phyloP scores from a whole-genome alignment of 1,140 invertebrate genomes.

The Nebria ingens region DNA sequence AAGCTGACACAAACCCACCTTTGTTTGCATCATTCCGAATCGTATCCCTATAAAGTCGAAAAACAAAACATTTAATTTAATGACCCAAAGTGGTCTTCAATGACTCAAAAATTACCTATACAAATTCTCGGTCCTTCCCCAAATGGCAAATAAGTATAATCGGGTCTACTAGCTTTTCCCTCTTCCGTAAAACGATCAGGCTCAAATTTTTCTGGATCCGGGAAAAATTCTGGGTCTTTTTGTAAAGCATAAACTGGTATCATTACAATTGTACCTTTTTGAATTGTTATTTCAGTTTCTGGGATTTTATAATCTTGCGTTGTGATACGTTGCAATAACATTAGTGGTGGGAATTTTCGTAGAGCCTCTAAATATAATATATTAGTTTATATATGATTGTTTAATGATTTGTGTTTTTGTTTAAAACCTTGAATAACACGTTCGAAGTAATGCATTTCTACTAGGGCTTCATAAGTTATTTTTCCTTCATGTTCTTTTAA shows the following conservation, averaged over 20 bases:
- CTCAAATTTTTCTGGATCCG: constrained; percentile 36
- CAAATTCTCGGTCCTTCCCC: constrained; percentile 47
- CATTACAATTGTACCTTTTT: constrained; percentile 30
- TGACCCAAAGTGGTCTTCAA: no score
- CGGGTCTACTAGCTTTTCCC: constrained; percentile 16
- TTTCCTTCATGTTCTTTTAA: constrained; percentile 36
- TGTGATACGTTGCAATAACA: constrained; percentile 28
- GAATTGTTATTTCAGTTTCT: constrained; percentile 28
- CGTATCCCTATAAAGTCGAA: constrained; percentile 25
- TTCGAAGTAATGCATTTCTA: constrained; percentile 45
- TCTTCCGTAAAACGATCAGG: constrained; percentile 40
- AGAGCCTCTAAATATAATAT: constrained; percentile 41
- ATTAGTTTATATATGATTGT: no score
- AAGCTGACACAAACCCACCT: constrained; percentile 28
- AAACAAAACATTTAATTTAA: background rate
- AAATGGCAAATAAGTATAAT: constrained; percentile 39
- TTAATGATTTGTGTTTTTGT: constrained; percentile 20
- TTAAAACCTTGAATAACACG: constrained; percentile 37
- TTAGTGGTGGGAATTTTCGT: constrained; percentile 35
- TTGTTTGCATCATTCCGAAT: constrained; percentile 32
- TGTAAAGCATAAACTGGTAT: constrained; percentile 34
- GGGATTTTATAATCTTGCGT: constrained; percentile 36
- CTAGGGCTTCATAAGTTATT: constrained; percentile 45
- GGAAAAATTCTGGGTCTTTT: constrained; percentile 31
- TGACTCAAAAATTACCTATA: constrained; percentile 41